Evolutionary conservation across 2,888 invertebrate genomes (phyloP).

Genomic region (Gibbula magus): DNA sequence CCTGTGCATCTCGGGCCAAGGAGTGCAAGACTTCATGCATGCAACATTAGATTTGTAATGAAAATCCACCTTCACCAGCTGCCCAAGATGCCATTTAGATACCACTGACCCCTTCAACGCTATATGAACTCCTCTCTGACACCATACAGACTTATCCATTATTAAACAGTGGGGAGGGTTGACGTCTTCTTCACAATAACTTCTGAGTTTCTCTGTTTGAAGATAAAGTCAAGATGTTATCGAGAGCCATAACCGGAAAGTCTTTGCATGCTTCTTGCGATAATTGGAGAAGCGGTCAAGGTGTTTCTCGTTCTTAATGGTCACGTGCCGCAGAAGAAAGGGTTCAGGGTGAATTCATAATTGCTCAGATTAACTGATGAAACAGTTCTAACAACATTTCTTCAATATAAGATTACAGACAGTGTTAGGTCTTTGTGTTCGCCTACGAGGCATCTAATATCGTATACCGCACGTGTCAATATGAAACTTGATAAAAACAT

Average conservation of each 20-base stretch:
- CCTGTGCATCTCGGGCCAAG: too few species aligned
- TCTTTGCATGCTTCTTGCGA: not conserved
- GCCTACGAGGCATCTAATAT: too few species aligned
- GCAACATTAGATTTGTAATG: not conserved
- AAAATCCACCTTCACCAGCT: not conserved
- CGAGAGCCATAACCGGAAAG: not conserved
- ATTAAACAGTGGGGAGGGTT: not conserved
- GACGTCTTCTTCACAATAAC: not conserved
- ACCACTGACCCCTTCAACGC: not conserved
- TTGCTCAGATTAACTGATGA: not conserved
- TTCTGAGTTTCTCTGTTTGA: not conserved
- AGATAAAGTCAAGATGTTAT: conserved; percentile 17
- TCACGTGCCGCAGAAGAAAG: not conserved
- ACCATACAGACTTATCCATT: not conserved
- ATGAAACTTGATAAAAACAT: too few species aligned
- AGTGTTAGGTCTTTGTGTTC: not conserved
- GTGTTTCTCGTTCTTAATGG: not conserved
- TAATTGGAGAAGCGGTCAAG: not conserved
- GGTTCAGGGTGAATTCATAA: conserved; percentile 5
- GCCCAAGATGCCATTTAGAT: not conserved
- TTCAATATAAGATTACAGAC: not conserved
- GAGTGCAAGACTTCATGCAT: not conserved
- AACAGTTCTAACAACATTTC: not conserved
- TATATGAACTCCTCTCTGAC: not conserved
- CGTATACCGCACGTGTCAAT: too few species aligned